These are phyloP conservation scores for Drosophila niveifrons DNA, from an alignment of 2,888 invertebrate genomes.

Conservation along the genomic window DNA sequence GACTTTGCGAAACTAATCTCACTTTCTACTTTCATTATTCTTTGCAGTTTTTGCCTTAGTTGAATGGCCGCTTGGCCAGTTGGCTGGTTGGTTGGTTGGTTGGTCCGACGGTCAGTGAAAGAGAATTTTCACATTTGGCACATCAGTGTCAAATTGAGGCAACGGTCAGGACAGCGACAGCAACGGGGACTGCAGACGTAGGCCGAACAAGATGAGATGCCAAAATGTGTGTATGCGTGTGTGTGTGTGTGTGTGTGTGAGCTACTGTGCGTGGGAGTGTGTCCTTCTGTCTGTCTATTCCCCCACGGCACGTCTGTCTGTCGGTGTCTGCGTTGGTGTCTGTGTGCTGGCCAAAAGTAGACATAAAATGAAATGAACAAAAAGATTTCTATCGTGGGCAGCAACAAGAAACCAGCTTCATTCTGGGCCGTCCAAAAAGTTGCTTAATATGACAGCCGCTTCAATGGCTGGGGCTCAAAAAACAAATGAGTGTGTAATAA, in stretches of 20 bases:
- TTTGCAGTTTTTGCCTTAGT: constrained; percentile 29
- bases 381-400: constrained; percentile 74
- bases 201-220: constrained; percentile 40
- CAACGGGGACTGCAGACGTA: background rate
- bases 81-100: constrained; percentile 24
- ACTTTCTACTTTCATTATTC: constrained; percentile 42
- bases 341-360: constrained; percentile 57
- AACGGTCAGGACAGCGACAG: constrained; percentile 48
- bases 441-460: constrained; percentile 75
- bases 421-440: constrained; percentile 62
- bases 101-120: constrained; percentile 49
- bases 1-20: background rate
- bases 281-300: constrained; percentile 17
- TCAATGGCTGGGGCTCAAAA: constrained; percentile 45
- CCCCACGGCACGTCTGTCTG: background rate
- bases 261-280: constrained; percentile 16
- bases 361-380: constrained; percentile 80
- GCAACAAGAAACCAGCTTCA: background rate
- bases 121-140: constrained; percentile 80
- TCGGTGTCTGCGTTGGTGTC: constrained; percentile 11
- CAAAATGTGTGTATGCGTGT: constrained; percentile 54
- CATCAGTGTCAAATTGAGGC: constrained; percentile 82
- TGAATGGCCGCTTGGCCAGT: constrained; percentile 20
- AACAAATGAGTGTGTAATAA: constrained; percentile 80
- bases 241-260: constrained; percentile 25